Evolutionary conservation across 1,140 invertebrate species (phyloP), one percentile per base, ranked within the genome.

Genomic region (Hylyphantes graminicola): DNA sequence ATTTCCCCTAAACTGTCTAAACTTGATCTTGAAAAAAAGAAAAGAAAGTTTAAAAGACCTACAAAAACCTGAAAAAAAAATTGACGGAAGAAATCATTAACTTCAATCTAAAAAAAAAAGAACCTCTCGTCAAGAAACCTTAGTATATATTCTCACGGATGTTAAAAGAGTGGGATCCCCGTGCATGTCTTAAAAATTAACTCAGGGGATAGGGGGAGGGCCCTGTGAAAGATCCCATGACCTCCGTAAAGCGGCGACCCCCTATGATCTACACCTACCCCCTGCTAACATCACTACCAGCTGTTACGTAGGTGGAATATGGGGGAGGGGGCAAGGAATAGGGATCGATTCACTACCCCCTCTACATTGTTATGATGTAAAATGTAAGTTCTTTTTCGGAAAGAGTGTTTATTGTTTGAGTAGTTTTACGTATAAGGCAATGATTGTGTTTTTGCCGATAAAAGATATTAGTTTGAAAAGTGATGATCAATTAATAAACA

Each of bases 261-360:
- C 35, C 57, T 48, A 7, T n/a, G 35, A 35, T n/a, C 61, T 65
- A 13, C 76, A 50, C 63, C 79, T 35, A 6, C 57, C 17, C 57
- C 11, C 35, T 76, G 19, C 11, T 63, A 51, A 57, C 79, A 81
- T 73, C 67, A 81, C 55, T 57, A 63, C 35, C 79, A 73, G 55
- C 57, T 81, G 79, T 73, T 81, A 73, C 79, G 68, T 17, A 81
- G 54, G 59, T 70, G 50, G 51, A 61, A 59, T 35, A 35, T 35
- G 59, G 54, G 50, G 65, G 35, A 55, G 63, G 48, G n/a, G 61
- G 54, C 21, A 7, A 8, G 59, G 35, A 72, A 81, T 81, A 67
- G 73, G 78, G 78, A 80, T 81, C 79, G 65, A 81, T 81, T 35
- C 50, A 54, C 57, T 68, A 51, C 51, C 57, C 48, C n/a, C 67